Evolutionary conservation across 2,113 vertebrate genomes (phyloP).

Genomic region (western clawed frog (Xenopus tropicalis)): DNA sequence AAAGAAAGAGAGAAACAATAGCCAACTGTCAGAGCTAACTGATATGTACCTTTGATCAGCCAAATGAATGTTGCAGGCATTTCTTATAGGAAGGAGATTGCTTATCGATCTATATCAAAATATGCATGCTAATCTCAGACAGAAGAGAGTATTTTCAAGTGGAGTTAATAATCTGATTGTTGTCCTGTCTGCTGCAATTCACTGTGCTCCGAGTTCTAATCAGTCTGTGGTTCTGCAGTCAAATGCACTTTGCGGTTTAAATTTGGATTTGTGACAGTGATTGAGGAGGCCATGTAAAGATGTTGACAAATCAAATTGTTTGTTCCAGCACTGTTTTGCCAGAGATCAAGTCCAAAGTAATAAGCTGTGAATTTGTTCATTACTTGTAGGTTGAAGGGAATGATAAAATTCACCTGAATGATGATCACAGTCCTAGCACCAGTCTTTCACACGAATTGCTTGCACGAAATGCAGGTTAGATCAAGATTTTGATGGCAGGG

Average conservation of each 20-base stretch:
- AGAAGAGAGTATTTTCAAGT: slow-evolving; percentile 96
- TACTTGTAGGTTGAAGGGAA: slow-evolving; percentile 81
- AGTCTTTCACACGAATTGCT: slow-evolving; percentile 63
- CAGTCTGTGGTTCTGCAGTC: slow-evolving; percentile 98
- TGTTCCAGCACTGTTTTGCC: slow-evolving; percentile 99
- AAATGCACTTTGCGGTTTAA: slow-evolving; percentile 99
- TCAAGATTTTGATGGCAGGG: slow-evolving; percentile 41
- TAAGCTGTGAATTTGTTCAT: slow-evolving; percentile 99
- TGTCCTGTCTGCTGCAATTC: slow-evolving; percentile 98
- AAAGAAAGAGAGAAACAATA: slow-evolving; percentile 90
- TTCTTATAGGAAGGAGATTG: slow-evolving; percentile 99
- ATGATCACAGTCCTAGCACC: slow-evolving; percentile 65
- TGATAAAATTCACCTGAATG: slow-evolving; percentile 80
- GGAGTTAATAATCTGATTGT: slow-evolving; percentile 99
- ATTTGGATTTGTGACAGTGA: slow-evolving; percentile 99
- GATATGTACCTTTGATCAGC: slow-evolving; percentile 97
- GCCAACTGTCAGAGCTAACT: slow-evolving; percentile 84
- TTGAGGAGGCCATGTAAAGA: slow-evolving; percentile 99
- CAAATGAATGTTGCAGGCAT: slow-evolving; percentile 99
- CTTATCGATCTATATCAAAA: slow-evolving; percentile 99
- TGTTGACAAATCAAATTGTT: slow-evolving; percentile 99
- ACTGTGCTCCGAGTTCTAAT: slow-evolving; percentile 97
- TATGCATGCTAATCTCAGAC: slow-evolving; percentile 98
- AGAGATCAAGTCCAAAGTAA: slow-evolving; percentile 99
- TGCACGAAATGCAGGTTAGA: slow-evolving; percentile 58